Evolutionary conservation across 2,888 invertebrate species (phyloP), one percentile per base, ranked within the genome.

Genomic region (Odiellus spinosus): DNA sequence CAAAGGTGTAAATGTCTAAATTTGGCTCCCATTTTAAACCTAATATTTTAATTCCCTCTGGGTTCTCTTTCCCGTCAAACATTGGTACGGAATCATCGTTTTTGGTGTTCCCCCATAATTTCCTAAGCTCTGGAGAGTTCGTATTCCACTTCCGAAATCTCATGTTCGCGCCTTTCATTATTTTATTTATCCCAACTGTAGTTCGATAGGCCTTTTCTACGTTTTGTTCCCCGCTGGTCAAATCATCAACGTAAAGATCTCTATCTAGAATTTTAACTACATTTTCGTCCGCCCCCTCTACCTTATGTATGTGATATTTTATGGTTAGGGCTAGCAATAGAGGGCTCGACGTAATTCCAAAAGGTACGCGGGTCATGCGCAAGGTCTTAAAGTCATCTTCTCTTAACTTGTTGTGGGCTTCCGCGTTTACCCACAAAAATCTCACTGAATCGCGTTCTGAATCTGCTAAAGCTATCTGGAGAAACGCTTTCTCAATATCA

Each of bases 401-500:
- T 26, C 8, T 8, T 26, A 26, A 26, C 8, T 26, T 4, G 4
- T 26, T 26, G 8, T 26, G 4, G 4, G 26, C 5, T 8, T 8
- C 26, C 12, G 18, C 17, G 6, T 40, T 34, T 17, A 39, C 18
- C 42, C 45, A 47, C 18, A 47, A 26, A 39, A 47, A 47, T 8
- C 44, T 8, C 10, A 42, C 12, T 18, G 35, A 45, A 12, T 47
- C 36, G 14, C 35, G 11, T 18, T 45, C 47, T 15, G 34, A 15
- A 19, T 45, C 20, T 12, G 42, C 35, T 3, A 47, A 12, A 6
- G n/a, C 35, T 35, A 47, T 35, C 21, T 44, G 36, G 18, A 44
- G 44, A 45, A 47, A 47, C 3, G 49, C 47, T 34, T 49, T 47
- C 18, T 48, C 38, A 12, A 42, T 39, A 14, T 49, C 49, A 3